phyloP scores from a whole-genome alignment of 2,113 vertebrate genomes.

The Etia nguti region DNA sequence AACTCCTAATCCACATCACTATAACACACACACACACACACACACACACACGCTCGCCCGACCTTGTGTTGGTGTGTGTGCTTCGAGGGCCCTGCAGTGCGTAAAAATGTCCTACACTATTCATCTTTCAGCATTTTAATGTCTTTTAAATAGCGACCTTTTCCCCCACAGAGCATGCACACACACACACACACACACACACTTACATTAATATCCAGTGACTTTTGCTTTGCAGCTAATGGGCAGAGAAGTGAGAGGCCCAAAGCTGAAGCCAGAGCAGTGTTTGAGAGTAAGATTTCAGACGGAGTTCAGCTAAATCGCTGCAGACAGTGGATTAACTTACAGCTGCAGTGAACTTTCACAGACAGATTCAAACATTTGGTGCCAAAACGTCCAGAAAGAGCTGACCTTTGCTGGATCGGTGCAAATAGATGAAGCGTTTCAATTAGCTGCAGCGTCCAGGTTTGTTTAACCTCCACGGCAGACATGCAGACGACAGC shows the following conservation, averaged over 20 bases:
- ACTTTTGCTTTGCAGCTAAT: neutral
- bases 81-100: conserved; percentile 53
- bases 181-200: neutral
- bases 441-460: neutral
- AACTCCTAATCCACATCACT: conserved; percentile 22
- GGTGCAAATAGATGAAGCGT: neutral
- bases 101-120: conserved; percentile 61
- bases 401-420: neutral
- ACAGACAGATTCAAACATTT: neutral
- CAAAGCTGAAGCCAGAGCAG: neutral
- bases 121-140: conserved; percentile 60
- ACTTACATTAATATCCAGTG: conserved; percentile 19
- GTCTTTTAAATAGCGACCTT: conserved; percentile 65
- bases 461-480: neutral
- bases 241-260: neutral
- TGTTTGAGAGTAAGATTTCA: neutral
- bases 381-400: neutral
- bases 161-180: neutral
- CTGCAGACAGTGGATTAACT: neutral
- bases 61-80: conserved; percentile 26
- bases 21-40: neutral
- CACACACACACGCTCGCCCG: neutral
- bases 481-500: neutral
- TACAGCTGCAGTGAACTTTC: neutral
- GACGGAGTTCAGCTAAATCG: neutral